Percentiles rank a stretch among this genome's conserved stretches.
These are phyloP conservation scores for Pongo pygmaeus DNA, from an alignment of 2,113 vertebrate genomes.

Conservation along the genomic window DNA sequence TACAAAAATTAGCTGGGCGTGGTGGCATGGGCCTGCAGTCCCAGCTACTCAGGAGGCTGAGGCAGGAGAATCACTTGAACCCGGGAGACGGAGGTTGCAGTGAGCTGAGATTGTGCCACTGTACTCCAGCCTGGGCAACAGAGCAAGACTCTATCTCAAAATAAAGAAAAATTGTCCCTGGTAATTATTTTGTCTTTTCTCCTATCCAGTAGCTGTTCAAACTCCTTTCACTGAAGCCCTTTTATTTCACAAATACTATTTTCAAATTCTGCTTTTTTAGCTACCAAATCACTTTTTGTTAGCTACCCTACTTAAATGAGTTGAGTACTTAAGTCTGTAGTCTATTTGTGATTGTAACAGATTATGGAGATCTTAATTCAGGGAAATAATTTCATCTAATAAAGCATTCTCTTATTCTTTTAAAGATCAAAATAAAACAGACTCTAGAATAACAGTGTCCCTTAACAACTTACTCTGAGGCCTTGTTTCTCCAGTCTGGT, in stretches of 20 bases:
- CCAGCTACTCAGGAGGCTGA: too few relatives aligned
- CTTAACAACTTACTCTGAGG: not conserved
- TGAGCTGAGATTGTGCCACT: too few relatives aligned
- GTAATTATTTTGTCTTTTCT: not conserved
- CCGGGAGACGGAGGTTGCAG: too few relatives aligned
- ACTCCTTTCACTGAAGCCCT: not conserved
- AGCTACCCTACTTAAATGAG: not conserved
- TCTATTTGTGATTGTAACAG: conserved; percentile 39
- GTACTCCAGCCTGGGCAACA: too few relatives aligned
- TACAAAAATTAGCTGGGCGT: too few relatives aligned
- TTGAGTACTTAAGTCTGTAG: not conserved
- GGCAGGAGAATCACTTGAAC: too few relatives aligned
- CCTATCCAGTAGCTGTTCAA: not conserved
- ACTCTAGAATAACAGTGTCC: not conserved
- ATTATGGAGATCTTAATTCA: not conserved
- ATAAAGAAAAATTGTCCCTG: not conserved
- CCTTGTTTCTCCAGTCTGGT: not conserved
- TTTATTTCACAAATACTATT: conserved; percentile 6
- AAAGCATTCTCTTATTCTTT: conserved; percentile 1
- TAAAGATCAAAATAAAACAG: not conserved
- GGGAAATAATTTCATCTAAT: not conserved
- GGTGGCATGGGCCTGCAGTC: too few relatives aligned
- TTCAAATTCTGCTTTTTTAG: conserved; percentile 39
- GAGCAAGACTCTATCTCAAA: too few relatives aligned
- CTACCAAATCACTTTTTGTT: not conserved